Evolutionary conservation across 2,113 vertebrate species (phyloP).

Genomic region (Sinocyclocheilus maitianheensis): DNA sequence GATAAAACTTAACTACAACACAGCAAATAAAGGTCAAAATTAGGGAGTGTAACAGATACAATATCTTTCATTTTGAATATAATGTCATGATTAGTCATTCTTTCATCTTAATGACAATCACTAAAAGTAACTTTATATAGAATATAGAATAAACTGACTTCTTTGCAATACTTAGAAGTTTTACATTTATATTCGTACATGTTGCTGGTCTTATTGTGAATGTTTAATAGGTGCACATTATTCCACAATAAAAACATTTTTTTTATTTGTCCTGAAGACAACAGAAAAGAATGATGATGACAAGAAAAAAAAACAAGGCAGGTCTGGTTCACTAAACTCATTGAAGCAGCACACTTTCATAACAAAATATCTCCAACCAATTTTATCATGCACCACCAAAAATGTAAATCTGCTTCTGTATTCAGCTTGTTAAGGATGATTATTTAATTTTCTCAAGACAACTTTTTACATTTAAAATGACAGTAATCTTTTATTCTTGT

Average conservation of each 20-base stretch:
- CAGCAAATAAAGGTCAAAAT: constrained; percentile 22
- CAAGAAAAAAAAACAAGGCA: background rate
- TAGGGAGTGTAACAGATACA: background rate
- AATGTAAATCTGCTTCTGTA: background rate
- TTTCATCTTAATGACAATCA: background rate
- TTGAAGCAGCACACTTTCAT: background rate
- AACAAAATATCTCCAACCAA: background rate
- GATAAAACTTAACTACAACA: background rate
- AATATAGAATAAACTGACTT: background rate
- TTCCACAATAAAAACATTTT: background rate
- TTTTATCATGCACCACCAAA: background rate
- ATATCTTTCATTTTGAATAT: background rate
- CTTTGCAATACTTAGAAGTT: background rate
- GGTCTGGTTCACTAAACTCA: background rate
- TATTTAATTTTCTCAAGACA: background rate
- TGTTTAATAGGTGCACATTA: background rate
- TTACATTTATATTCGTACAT: background rate
- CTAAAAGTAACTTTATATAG: background rate
- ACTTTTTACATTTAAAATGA: background rate
- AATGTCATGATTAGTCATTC: background rate
- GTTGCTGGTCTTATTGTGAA: background rate
- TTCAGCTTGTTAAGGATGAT: background rate
- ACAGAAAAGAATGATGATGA: background rate
- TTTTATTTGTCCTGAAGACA: background rate
- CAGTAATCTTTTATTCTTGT: background rate